These are phyloP conservation scores for Smutsia gigantea DNA, from an alignment of 2,797 vertebrate genomes.

Conservation along the genomic window DNA sequence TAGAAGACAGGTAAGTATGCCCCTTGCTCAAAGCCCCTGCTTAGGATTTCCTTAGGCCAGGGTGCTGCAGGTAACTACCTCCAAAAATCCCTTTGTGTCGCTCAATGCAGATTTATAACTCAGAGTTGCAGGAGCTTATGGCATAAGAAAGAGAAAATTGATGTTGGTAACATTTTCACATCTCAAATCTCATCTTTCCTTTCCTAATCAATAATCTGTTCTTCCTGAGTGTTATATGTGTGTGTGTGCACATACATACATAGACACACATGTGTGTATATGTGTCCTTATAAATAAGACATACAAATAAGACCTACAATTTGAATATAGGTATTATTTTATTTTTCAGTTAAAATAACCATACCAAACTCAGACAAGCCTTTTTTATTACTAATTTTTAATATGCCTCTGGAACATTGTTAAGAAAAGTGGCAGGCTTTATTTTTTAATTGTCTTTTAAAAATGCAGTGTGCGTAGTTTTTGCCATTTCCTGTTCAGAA, in stretches of 20 bases:
- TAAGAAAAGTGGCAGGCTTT: background rate
- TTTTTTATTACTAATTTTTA: background rate
- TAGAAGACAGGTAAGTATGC: slow-evolving; percentile 91
- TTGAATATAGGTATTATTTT: background rate
- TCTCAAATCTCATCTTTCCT: background rate
- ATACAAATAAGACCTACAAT: background rate
- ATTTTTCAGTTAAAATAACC: background rate
- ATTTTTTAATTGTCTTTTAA: slow-evolving; percentile 8
- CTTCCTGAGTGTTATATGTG: background rate
- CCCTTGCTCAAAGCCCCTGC: background rate
- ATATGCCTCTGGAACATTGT: background rate
- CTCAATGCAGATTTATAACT: background rate
- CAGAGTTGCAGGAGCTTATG: background rate
- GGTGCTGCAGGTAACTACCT: background rate
- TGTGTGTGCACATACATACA: background rate
- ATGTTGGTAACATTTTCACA: background rate
- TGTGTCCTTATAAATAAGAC: background rate
- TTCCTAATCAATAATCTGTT: background rate
- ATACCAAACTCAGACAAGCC: background rate
- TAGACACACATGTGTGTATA: background rate
- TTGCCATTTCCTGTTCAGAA: slow-evolving; percentile 51
- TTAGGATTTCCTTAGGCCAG: background rate
- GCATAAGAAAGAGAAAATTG: background rate
- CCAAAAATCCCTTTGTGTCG: background rate
- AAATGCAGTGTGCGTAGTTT: background rate